These are phyloP conservation scores for Dynastes grantii DNA, from an alignment of 2,888 invertebrate species.

Conservation along the genomic window DNA sequence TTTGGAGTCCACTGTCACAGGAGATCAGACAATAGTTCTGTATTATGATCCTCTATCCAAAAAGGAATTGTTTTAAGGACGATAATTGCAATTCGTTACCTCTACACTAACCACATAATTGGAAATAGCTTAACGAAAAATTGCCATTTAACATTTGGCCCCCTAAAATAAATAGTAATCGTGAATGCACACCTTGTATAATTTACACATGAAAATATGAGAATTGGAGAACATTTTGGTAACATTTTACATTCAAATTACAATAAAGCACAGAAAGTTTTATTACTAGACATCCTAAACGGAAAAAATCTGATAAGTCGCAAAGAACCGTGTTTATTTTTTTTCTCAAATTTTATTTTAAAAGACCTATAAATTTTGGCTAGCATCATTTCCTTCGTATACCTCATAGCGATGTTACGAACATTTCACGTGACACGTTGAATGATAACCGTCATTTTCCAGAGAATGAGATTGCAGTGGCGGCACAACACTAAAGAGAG, in stretches of 20 bases:
- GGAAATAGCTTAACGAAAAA: too few relatives aligned
- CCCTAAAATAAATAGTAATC: too few relatives aligned
- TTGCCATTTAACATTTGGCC: too few relatives aligned
- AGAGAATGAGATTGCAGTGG: slow-evolving; percentile 48
- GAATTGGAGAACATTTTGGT: too few relatives aligned
- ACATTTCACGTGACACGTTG: slow-evolving; percentile 51
- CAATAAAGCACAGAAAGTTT: neutral
- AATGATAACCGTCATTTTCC: slow-evolving; percentile 52
- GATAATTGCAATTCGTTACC: too few relatives aligned
- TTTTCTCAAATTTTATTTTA: slow-evolving; percentile 41
- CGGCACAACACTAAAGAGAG: slow-evolving; percentile 35
- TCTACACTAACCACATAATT: too few relatives aligned
- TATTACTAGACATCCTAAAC: slow-evolving; percentile 10
- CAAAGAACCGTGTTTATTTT: slow-evolving; percentile 15
- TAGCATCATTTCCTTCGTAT: slow-evolving; percentile 42
- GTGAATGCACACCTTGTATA: too few relatives aligned
- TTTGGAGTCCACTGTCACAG: too few relatives aligned
- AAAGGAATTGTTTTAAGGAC: too few relatives aligned
- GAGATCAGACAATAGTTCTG: too few relatives aligned
- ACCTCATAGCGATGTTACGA: slow-evolving; percentile 41
- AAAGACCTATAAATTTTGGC: slow-evolving; percentile 37
- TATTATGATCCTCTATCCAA: too few relatives aligned
- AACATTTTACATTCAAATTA: neutral
- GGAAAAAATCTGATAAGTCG: slow-evolving; percentile 25
- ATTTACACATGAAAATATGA: too few relatives aligned